Evolutionary conservation across 2,113 vertebrate genomes (phyloP), one percentile per base, ranked within the genome.

Genomic region (Corythoichthys intestinalis): DNA sequence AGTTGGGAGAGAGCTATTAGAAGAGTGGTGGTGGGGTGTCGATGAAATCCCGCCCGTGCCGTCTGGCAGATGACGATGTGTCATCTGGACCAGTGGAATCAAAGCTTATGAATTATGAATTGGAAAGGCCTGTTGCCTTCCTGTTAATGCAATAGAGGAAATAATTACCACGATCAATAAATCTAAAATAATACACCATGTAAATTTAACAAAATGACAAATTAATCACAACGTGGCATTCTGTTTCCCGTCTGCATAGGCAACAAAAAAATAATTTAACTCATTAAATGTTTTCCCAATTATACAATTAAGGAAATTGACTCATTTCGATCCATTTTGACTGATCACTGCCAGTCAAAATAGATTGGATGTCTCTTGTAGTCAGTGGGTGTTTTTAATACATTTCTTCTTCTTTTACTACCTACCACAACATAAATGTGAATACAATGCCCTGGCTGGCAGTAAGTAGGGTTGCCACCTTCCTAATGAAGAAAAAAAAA

Each of bases 101-200:
- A 62, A 41, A 62, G 60, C 60, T 46, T 46, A 44, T 62, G 60
- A 62, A 62, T 62, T 62, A 62, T 41, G 5, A 62, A 46, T 20
- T 46, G 10, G 3, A 44, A n/a, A 38, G 15, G 15, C 14, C 59
- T 44, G 59, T 61, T 61, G 59, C 39, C 9, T 62, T 39, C 20
- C 48, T 50, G 48, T 50, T 34, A 37, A 37, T 37, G 56, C 35
- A 58, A 37, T 34, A 58, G 4, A 37, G 11, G 9, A 44, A 44
- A 44, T 44, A 2, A 44, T 44, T 44, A 44, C 41, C 41, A 44
- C 41, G 6, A 44, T 44, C 41, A 44, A 44, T 44, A 4, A 4
- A 44, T 44, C 41, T 44, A 7, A 8, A 7, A 44, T 7, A 44
- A 44, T 44, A 44, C 41, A 44, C 6, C 41, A 44, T 44, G 41